Conservation (phyloP, 1,140 invertebrate genomes). For the Condylostylus longicornis region DNA sequence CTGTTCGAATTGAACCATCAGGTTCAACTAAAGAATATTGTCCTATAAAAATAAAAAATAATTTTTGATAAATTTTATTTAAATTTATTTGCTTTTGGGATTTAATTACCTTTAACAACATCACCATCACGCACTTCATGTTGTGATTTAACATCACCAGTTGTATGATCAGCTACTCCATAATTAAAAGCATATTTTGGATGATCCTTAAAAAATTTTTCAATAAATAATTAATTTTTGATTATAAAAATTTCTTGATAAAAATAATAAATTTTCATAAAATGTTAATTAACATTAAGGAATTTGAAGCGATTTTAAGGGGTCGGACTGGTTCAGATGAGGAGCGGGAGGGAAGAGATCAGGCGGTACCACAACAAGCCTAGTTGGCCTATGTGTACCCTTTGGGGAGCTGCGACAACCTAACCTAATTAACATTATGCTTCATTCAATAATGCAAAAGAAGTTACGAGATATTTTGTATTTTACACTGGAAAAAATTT, state of each 20-base stretch:
- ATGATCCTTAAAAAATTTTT: conserved; percentile 22
- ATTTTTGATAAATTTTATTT: background rate
- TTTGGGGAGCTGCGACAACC: too few species aligned
- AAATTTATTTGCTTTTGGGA: too few species aligned
- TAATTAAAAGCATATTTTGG: conserved; percentile 41
- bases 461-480: too few species aligned
- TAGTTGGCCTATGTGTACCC: too few species aligned
- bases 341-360: too few species aligned
- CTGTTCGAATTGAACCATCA: conserved; percentile 49
- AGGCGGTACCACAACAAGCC: too few species aligned
- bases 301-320: background rate
- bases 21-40: conserved; percentile 50
- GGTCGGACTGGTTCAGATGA: too few species aligned
- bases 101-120: conserved; percentile 34
- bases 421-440: too few species aligned
- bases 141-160: conserved; percentile 37
- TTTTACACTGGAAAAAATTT: too few species aligned
- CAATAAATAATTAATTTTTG: background rate
- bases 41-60: conserved; percentile 26
- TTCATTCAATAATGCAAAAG: too few species aligned
- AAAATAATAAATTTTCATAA: background rate
- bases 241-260: background rate
- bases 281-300: background rate
- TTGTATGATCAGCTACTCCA: conserved; percentile 36
- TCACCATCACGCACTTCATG: conserved; percentile 37